Conservation (phyloP, 2,113 vertebrate species). For the Scolopax mira region DNA sequence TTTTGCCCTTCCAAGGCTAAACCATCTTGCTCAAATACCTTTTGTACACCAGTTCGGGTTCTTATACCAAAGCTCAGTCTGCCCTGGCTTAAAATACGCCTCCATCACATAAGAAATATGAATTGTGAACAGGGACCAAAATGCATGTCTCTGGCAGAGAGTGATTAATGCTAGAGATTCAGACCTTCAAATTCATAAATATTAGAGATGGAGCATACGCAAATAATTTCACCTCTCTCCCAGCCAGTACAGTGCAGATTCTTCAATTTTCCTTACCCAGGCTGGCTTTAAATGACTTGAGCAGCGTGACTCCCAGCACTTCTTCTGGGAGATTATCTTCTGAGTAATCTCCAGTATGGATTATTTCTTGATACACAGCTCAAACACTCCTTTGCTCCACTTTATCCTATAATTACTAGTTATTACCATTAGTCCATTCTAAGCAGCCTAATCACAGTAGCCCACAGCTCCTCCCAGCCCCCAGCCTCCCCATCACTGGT, state of each 20-base stretch:
- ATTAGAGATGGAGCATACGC: neutral
- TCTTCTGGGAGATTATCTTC: neutral
- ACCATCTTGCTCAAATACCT: neutral
- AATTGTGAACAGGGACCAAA: neutral
- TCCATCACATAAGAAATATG: neutral
- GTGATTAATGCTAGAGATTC: neutral
- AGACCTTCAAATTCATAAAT: neutral
- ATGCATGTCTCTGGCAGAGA: neutral
- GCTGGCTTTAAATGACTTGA: neutral
- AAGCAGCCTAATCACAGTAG: neutral
- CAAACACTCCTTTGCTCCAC: neutral
- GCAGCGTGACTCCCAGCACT: neutral
- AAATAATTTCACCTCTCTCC: neutral
- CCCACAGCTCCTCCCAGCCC: neutral
- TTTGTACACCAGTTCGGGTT: neutral
- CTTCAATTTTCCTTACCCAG: neutral
- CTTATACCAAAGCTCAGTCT: neutral
- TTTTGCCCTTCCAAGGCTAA: neutral
- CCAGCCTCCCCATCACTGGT: neutral
- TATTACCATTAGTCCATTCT: neutral
- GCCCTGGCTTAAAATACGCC: neutral
- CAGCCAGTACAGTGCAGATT: fast-evolving
- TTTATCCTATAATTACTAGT: neutral
- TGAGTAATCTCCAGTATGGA: neutral
- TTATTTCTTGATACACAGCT: neutral